A percentile compares a stretch with the other conserved stretches of the same genome.
Evolutionary conservation across 1,140 invertebrate genomes (phyloP).

Genomic region (Pteromalus puparum): DNA sequence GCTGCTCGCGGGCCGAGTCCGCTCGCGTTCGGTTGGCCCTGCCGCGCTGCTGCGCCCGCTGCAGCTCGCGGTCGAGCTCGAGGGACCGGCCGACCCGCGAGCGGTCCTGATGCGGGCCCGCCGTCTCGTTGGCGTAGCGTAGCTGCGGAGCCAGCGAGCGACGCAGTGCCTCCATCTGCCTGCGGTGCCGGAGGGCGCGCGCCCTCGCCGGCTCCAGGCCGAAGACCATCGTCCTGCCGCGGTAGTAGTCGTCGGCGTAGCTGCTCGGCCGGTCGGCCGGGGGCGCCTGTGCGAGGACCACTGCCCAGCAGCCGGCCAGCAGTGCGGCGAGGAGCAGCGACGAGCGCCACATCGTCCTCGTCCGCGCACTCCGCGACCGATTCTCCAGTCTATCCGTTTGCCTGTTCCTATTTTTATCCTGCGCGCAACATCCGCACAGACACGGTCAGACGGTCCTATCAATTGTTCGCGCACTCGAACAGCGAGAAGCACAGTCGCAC

Average conservation of each 20-base stretch:
- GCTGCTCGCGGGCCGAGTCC: constrained; percentile 68
- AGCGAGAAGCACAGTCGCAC: background rate
- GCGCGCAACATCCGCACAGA: background rate
- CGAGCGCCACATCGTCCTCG: constrained; percentile 71
- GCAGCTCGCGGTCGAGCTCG: constrained; percentile 60
- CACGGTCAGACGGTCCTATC: background rate
- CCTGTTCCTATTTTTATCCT: background rate
- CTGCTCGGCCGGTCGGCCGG: constrained; percentile 48
- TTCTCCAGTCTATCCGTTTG: background rate
- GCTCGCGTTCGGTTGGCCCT: constrained; percentile 61
- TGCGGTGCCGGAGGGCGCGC: background rate
- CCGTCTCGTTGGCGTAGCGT: constrained; percentile 44
- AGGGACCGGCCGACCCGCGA: constrained; percentile 57
- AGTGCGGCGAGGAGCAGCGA: constrained; percentile 70
- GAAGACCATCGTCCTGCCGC: constrained; percentile 33
- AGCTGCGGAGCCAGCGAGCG: constrained; percentile 27
- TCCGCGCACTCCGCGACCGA: constrained; percentile 56
- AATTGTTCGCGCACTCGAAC: background rate
- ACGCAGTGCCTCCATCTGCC: constrained; percentile 6
- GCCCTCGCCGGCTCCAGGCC: constrained; percentile 8
- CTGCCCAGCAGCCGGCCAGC: constrained; percentile 72
- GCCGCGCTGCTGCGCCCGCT: constrained; percentile 11
- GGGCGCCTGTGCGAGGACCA: constrained; percentile 64
- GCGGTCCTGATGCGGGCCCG: constrained; percentile 56
- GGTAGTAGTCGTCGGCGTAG: constrained; percentile 31